Evolutionary conservation across 64 coral and sea anemone species (phyloP).

Genomic region (Orbicella faveolata): DNA sequence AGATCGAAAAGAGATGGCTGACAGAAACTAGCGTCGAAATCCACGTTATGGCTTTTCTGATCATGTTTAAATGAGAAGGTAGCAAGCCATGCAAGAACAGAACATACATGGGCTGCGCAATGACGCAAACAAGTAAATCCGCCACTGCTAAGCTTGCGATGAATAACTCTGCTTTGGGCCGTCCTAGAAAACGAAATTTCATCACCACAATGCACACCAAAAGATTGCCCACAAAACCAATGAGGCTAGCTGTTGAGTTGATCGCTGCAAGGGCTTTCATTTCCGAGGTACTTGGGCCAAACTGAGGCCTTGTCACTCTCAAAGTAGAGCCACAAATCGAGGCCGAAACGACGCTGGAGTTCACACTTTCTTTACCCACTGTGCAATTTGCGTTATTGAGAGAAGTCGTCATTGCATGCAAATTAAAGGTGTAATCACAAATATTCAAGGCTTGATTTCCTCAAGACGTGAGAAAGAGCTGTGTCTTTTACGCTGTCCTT

Average conservation of each 20-base stretch:
- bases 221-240: constrained; percentile 70
- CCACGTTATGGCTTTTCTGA: constrained; percentile 68
- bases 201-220: constrained; percentile 77
- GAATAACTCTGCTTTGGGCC: constrained; percentile 72
- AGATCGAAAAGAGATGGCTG: constrained; percentile 75
- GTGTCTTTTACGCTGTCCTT: no score
- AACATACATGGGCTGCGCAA: constrained; percentile 83
- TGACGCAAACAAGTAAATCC: constrained; percentile 60
- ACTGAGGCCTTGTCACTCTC: not conserved
- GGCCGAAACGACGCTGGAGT: not conserved
- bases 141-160: constrained; percentile 72
- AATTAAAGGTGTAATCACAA: no score
- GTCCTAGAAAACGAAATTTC: constrained; percentile 74
- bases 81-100: constrained; percentile 36
- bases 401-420: not conserved
- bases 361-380: not conserved
- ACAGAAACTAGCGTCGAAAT: constrained; percentile 63
- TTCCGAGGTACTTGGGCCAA: constrained; percentile 8
- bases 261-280: constrained; percentile 41
- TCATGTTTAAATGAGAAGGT: constrained; percentile 7
- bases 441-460: no score
- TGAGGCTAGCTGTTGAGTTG: constrained; percentile 34
- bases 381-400: not conserved
- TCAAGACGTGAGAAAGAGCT: no score
- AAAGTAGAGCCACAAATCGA: not conserved